These are phyloP conservation scores for Cariama cristata DNA, from an alignment of 2,113 vertebrate species.

Conservation along the genomic window DNA sequence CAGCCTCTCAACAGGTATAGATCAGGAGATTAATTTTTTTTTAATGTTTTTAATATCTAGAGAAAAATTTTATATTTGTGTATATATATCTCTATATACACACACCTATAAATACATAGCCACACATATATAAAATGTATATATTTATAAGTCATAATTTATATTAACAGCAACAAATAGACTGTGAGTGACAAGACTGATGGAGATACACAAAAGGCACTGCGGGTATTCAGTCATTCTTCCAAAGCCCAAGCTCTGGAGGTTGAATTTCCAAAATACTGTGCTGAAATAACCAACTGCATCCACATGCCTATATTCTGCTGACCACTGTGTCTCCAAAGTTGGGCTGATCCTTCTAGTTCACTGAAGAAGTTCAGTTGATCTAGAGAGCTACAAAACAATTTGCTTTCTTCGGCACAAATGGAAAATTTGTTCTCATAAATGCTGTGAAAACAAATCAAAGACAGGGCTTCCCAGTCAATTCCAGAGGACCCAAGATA, in stretches of 20 bases:
- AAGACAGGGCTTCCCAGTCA: background rate
- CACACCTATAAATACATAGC: background rate
- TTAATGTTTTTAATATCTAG: fast-evolving
- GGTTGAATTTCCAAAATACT: background rate
- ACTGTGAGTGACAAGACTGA: background rate
- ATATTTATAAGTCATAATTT: background rate
- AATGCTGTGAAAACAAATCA: background rate
- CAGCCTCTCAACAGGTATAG: background rate
- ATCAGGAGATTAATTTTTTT: background rate
- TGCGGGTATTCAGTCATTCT: background rate
- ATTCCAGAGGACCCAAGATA: background rate
- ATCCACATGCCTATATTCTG: background rate
- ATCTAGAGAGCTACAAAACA: background rate
- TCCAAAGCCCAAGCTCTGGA: background rate
- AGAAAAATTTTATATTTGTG: background rate
- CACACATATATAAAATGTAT: background rate
- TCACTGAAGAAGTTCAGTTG: background rate
- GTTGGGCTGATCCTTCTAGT: background rate
- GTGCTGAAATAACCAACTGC: background rate
- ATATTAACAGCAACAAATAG: background rate
- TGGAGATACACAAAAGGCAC: background rate
- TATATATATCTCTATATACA: fast-evolving
- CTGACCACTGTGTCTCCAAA: background rate
- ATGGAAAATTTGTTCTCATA: background rate
- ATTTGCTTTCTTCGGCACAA: background rate